Conservation (phyloP, 2,797 vertebrate species). For the Tamandua tetradactyla region DNA sequence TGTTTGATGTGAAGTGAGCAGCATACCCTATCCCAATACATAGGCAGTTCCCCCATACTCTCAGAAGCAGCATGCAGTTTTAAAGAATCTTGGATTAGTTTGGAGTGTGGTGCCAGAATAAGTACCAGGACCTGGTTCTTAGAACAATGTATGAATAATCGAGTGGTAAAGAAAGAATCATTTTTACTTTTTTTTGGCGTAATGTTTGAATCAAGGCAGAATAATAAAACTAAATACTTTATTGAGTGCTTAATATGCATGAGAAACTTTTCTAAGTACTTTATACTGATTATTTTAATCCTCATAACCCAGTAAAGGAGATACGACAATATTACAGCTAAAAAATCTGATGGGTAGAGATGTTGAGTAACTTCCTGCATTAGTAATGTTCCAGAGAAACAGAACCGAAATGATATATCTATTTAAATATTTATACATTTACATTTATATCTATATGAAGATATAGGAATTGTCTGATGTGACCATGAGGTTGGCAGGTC, state of each 20-base stretch:
- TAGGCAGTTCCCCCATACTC: accelerated
- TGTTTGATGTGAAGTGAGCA: neutral
- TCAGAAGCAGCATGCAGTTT: neutral
- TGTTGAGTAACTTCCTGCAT: neutral
- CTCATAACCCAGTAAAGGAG: neutral
- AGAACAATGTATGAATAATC: neutral
- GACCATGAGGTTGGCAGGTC: neutral
- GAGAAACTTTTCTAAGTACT: neutral
- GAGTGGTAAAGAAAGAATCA: neutral
- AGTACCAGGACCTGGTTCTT: neutral
- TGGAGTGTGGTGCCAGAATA: neutral
- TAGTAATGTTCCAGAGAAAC: too few relatives aligned
- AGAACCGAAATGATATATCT: too few relatives aligned
- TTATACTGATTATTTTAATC: neutral
- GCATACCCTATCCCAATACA: neutral
- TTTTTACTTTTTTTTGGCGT: neutral
- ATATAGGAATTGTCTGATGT: too few relatives aligned
- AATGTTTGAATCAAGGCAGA: neutral
- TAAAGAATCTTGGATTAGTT: neutral
- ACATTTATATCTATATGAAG: too few relatives aligned
- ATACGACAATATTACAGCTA: neutral
- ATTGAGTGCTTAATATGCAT: neutral
- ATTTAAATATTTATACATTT: too few relatives aligned
- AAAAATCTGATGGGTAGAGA: neutral
- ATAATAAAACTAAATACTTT: neutral